A percentile compares a stretch with the other conserved stretches of the same genome.
These are phyloP conservation scores for Phlogophora meticulosa DNA, from an alignment of 2,888 invertebrate genomes.

Conservation along the genomic window DNA sequence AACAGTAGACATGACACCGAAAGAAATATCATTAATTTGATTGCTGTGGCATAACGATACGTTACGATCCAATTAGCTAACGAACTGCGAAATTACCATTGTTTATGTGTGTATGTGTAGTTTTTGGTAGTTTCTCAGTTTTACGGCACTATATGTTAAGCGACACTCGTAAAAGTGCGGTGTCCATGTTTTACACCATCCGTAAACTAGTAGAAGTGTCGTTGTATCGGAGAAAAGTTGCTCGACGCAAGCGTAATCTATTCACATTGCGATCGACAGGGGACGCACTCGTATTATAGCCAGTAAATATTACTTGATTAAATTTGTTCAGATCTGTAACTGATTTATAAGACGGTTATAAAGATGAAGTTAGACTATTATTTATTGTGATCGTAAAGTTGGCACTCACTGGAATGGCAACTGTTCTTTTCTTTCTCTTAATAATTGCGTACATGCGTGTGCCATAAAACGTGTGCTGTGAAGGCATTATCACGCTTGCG, in stretches of 20 bases:
- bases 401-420: slow-evolving; percentile 15
- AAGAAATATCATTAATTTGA: slow-evolving; percentile 73
- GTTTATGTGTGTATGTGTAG: slow-evolving; percentile 77
- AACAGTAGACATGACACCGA: slow-evolving; percentile 50
- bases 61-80: slow-evolving; percentile 85
- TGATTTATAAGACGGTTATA: slow-evolving; percentile 39
- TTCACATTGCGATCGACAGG: slow-evolving; percentile 70
- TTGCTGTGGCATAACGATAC: slow-evolving; percentile 72
- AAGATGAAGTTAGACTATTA: slow-evolving; percentile 29
- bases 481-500: slow-evolving; percentile 59
- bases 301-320: slow-evolving; percentile 72
- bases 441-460: slow-evolving; percentile 53
- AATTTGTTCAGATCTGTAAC: slow-evolving; percentile 60
- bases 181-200: slow-evolving; percentile 85
- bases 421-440: slow-evolving; percentile 8
- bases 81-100: slow-evolving; percentile 82
- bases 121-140: slow-evolving; percentile 82
- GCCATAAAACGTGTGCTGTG: slow-evolving; percentile 47
- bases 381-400: slow-evolving; percentile 33
- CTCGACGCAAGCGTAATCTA: slow-evolving; percentile 77
- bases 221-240: slow-evolving; percentile 79
- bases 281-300: slow-evolving; percentile 71
- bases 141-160: slow-evolving; percentile 88
- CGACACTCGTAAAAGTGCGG: slow-evolving; percentile 85
- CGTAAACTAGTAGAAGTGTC: slow-evolving; percentile 81